Conservation (phyloP, 2,113 vertebrate species). For the human region DNA sequence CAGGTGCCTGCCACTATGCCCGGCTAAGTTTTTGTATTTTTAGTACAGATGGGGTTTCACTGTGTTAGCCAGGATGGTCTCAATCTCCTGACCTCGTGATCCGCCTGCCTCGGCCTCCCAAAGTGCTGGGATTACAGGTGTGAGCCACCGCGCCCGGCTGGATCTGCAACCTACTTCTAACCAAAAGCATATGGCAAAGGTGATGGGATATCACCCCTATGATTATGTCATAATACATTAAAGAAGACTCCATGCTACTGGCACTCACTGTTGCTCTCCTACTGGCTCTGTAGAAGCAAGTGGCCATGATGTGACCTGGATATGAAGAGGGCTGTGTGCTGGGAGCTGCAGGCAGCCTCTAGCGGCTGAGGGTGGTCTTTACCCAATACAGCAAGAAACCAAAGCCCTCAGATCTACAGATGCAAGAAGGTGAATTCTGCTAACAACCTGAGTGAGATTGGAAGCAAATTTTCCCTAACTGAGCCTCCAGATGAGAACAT, state of each 20-base stretch:
- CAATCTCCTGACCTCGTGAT: no score
- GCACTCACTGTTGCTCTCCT: neutral
- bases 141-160: no score
- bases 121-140: no score
- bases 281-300: neutral
- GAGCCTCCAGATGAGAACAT: neutral
- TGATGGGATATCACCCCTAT: neutral
- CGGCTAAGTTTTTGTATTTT: no score
- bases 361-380: neutral
- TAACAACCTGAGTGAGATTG: neutral
- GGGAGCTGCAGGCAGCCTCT: neutral
- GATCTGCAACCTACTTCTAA: neutral
- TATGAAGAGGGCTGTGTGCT: neutral
- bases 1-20: no score
- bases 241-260: neutral
- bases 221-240: no score
- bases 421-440: neutral
- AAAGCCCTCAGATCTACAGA: neutral
- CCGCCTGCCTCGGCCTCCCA: no score
- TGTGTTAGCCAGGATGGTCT: no score
- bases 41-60: no score
- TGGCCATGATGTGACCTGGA: neutral
- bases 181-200: no score
- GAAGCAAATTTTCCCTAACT: neutral
- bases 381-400: neutral